Conservation (phyloP, 2,888 invertebrate genomes). For the Pristionchus mayeri region DNA sequence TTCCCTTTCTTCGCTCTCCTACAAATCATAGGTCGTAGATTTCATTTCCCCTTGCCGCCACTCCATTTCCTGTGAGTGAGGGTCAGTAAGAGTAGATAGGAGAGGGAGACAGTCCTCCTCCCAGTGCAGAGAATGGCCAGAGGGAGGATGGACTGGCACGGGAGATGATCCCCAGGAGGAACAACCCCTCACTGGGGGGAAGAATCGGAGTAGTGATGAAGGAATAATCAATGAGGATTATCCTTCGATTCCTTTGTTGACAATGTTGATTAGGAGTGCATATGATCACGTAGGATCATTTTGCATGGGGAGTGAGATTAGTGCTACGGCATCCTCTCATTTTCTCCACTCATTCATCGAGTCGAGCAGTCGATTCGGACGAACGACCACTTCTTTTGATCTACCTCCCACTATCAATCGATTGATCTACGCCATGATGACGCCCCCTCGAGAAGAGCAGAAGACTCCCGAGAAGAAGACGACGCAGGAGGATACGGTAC, state of each 20-base stretch:
- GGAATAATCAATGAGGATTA: background rate
- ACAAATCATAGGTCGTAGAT: background rate
- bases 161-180: background rate
- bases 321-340: background rate
- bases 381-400: background rate
- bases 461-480: background rate
- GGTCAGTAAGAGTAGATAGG: background rate
- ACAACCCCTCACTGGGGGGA: background rate
- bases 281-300: background rate
- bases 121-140: background rate
- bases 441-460: background rate
- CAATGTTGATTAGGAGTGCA: background rate
- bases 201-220: background rate
- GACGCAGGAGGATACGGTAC: background rate
- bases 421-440: constrained; percentile 22
- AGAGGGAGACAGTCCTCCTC: no score
- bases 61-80: constrained; percentile 3
- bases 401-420: background rate
- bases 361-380: background rate
- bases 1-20: background rate
- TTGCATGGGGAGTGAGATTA: background rate
- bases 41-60: background rate
- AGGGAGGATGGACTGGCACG: background rate
- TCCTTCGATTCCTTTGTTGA: background rate
- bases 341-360: background rate